These are phyloP conservation scores for Apostichopus leukothele DNA, from an alignment of 53 echinoderm and acorn worm species.

Conservation along the genomic window DNA sequence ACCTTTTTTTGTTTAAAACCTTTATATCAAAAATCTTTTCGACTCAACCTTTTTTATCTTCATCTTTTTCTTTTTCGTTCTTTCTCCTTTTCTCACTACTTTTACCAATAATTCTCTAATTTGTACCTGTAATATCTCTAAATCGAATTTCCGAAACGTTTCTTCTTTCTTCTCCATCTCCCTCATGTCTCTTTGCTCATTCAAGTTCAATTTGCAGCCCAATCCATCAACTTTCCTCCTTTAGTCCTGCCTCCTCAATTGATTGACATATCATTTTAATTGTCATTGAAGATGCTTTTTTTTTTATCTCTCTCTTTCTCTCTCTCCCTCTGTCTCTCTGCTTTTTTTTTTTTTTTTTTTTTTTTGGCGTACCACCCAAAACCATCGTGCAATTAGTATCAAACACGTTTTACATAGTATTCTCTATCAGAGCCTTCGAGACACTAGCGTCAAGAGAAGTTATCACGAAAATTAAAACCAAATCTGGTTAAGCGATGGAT, in stretches of 20 bases:
- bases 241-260: background rate
- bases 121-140: slow-evolving; percentile 1
- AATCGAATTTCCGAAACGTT: background rate
- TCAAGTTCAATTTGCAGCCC: background rate
- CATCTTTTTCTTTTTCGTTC: too few relatives aligned
- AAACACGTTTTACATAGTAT: slow-evolving; percentile 10
- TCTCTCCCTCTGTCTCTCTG: background rate
- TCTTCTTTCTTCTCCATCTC: background rate
- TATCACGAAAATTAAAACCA: slow-evolving; percentile 33
- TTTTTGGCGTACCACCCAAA: background rate
- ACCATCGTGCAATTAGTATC: slow-evolving; percentile 30
- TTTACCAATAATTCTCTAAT: background rate
- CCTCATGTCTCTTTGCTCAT: background rate
- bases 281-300: background rate
- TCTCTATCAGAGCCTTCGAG: background rate
- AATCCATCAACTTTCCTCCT: background rate
- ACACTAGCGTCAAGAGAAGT: slow-evolving; percentile 23
- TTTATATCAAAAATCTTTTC: too few relatives aligned
- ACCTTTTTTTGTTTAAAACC: too few relatives aligned
- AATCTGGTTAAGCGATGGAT: slow-evolving; percentile 29
- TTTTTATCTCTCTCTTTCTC: background rate
- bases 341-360: background rate
- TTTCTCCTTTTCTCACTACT: too few relatives aligned
- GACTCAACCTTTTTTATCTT: too few relatives aligned
- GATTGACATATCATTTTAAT: slow-evolving; percentile 2